phyloP scores from a whole-genome alignment of 1,140 invertebrate genomes.

The Hypsibius dujardini region DNA sequence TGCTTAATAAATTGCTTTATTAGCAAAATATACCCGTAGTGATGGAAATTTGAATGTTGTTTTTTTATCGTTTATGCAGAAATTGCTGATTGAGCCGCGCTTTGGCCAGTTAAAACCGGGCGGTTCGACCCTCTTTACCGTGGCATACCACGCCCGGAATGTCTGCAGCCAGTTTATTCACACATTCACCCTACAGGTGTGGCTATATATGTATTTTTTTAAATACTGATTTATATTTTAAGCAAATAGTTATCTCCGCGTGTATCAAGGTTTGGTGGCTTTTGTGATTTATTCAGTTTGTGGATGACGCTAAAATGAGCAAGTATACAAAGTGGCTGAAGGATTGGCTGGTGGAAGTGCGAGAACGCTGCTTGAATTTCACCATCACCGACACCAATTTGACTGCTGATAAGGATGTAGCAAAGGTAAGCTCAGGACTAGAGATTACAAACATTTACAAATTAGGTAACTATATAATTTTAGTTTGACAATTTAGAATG shows the following conservation, averaged over 20 bases:
- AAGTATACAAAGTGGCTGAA: background rate
- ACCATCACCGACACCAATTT: background rate
- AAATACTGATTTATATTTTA: too few relatives aligned
- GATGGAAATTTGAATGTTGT: background rate
- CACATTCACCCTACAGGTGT: background rate
- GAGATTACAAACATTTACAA: too few relatives aligned
- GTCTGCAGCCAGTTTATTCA: background rate
- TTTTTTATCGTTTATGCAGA: slow-evolving; percentile 6
- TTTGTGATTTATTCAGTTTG: background rate
- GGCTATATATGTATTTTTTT: too few relatives aligned
- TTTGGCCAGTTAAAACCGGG: background rate
- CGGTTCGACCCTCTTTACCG: background rate
- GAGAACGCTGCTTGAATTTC: background rate
- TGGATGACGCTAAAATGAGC: background rate
- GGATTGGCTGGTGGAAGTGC: background rate
- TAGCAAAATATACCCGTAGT: too few relatives aligned
- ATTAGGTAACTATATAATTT: too few relatives aligned
- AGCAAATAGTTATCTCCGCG: too few relatives aligned
- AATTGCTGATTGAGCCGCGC: background rate
- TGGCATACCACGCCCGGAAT: background rate
- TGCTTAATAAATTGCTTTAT: background rate
- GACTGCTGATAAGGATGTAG: background rate
- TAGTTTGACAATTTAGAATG: too few relatives aligned
- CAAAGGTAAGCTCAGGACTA: too few relatives aligned
- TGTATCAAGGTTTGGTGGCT: too few relatives aligned